These are phyloP conservation scores for Helicoverpa zea DNA, from an alignment of 1,140 invertebrate genomes.

Conservation along the genomic window DNA sequence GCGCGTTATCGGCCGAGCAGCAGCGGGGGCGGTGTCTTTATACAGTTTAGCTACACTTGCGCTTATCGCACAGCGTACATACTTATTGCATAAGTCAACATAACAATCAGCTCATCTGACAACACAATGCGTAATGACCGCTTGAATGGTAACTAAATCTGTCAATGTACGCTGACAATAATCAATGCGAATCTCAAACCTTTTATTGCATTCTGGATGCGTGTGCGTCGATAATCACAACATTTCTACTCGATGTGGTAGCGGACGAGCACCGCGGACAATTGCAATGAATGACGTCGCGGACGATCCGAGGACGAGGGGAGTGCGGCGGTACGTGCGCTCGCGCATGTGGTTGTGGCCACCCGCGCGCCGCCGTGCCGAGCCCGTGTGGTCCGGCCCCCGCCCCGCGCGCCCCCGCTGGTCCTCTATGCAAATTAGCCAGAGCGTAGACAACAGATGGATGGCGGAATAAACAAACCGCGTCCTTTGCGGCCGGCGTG, in stretches of 20 bases:
- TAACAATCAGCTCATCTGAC: conserved; percentile 48
- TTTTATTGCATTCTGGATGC: conserved; percentile 76
- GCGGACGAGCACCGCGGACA: conserved; percentile 77
- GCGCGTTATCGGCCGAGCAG: conserved; percentile 47
- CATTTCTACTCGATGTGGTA: conserved; percentile 81
- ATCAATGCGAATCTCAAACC: conserved; percentile 62
- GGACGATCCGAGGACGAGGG: conserved; percentile 62
- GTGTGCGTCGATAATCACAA: conserved; percentile 81
- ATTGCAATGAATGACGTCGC: conserved; percentile 84
- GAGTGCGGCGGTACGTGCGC: conserved; percentile 68
- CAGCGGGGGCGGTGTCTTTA: conserved; percentile 48
- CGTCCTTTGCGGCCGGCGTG: conserved; percentile 73
- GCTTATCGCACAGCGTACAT: conserved; percentile 44
- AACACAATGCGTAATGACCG: conserved; percentile 51
- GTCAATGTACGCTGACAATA: conserved; percentile 57
- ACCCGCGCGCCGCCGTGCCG: conserved; percentile 76
- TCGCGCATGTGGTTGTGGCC: conserved; percentile 82
- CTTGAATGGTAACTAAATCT: conserved; percentile 60
- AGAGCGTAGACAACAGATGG: conserved; percentile 84
- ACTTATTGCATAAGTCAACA: conserved; percentile 46
- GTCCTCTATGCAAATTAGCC: conserved; percentile 86
- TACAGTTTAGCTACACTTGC: conserved; percentile 31
- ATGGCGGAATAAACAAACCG: conserved; percentile 85
- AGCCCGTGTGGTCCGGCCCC: conserved; percentile 80
- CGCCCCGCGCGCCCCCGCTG: conserved; percentile 56